Evolutionary conservation across 2,797 vertebrate genomes (phyloP), one percentile per base, ranked within the genome.

Genomic region (Aulostomus chinensis): DNA sequence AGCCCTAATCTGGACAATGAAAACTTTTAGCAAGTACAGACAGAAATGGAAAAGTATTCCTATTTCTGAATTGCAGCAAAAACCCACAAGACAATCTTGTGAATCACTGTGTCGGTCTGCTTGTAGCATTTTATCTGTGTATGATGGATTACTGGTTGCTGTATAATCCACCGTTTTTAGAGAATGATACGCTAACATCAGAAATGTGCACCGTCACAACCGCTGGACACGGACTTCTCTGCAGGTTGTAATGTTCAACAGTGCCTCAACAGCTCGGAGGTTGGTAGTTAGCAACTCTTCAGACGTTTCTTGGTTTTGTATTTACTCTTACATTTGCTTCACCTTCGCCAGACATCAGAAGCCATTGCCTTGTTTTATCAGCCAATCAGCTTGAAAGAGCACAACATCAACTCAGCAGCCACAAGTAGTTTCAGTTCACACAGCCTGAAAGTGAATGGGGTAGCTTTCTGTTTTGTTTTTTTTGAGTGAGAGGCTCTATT

Each of bases 361-460:
- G 16, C n/a, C 5, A 11, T 4, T 17, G 12, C 1, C 29, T 29
- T 40, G n/a, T n/a, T n/a, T n/a, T n/a, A n/a, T 10, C 1, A 59
- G 3, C 7, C 16, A 32, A 2, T 50, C 13, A 43, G 18, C 15
- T 17, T 9, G 9, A 5, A 28, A 39, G 37, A 5, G 7, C n/a
- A 54, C 0, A 30, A 9, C 1, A 13, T 20, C 21, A 37, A 32
- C 20, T 46, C 3, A 32, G 4, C 4, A 50, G 68, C 37, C 48
- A 22, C 35, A 61, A 28, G 8, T n/a, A 45, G 37, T 62, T 71
- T 67, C 45, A 71, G 26, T 51, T 71, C 22, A 22, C 18, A n/a
- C 4, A 13, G 0, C 24, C n/a, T 70, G 6, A 50, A 22, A 55
- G 5, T 22, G 4, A 33, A 49, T 9, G 30, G 1, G 28, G 29